These are phyloP conservation scores for Whitmania pigra DNA, from an alignment of 1,140 invertebrate species.

Conservation along the genomic window DNA sequence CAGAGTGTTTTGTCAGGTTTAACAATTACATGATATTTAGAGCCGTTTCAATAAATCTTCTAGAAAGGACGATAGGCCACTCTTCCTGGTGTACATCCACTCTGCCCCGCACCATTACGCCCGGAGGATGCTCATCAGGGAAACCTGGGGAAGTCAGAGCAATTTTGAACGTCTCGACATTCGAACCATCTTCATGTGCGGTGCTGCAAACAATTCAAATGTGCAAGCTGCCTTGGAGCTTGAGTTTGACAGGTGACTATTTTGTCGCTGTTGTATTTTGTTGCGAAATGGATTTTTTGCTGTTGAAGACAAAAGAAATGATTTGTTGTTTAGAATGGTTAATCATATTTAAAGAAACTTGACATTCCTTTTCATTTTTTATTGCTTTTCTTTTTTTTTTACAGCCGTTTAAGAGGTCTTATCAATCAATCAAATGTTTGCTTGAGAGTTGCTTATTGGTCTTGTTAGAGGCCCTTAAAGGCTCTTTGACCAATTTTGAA, in stretches of 20 bases:
- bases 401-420: too few species aligned
- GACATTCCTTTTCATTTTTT: too few species aligned
- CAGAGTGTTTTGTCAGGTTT: not conserved
- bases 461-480: too few species aligned
- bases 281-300: not conserved
- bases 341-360: too few species aligned
- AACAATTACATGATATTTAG: not conserved
- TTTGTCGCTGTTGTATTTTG: not conserved
- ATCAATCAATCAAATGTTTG: too few species aligned
- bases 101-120: constrained; percentile 35
- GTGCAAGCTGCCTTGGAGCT: constrained; percentile 45
- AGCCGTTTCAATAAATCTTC: not conserved
- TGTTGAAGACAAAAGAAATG: too few species aligned
- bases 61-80: not conserved
- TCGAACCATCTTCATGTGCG: constrained; percentile 54
- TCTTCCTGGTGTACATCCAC: constrained; percentile 32
- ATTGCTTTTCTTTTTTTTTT: too few species aligned
- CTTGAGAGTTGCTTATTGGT: too few species aligned
- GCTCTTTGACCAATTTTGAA: too few species aligned
- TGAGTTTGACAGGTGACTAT: constrained; percentile 46
- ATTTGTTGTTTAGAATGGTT: too few species aligned
- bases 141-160: constrained; percentile 36
- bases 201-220: constrained; percentile 30
- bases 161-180: constrained; percentile 27
- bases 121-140: constrained; percentile 34